Evolutionary conservation across 1,140 invertebrate genomes (phyloP).

Genomic region (Augochlora pura): DNA sequence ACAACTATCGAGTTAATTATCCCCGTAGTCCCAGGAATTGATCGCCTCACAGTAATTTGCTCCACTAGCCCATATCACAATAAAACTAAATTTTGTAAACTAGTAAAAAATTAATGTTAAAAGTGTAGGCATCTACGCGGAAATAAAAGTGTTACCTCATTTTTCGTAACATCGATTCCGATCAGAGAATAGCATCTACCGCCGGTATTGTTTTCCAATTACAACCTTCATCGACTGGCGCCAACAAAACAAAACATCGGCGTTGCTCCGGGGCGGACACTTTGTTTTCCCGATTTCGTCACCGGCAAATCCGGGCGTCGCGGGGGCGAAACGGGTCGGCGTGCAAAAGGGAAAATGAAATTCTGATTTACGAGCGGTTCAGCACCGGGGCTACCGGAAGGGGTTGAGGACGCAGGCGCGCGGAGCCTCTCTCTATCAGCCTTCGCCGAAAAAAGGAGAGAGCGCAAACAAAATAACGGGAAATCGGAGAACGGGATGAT

Average conservation of each 20-base stretch:
- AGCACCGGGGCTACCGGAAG: not conserved
- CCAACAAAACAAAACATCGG: not conserved
- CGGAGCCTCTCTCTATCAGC: not conserved
- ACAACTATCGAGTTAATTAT: no score
- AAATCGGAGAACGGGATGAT: slow-evolving; percentile 27
- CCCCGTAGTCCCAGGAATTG: no score
- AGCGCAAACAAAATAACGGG: slow-evolving; percentile 45
- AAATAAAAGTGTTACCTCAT: no score
- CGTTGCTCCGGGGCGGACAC: not conserved
- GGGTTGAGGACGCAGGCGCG: slow-evolving; percentile 22
- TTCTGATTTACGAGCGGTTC: slow-evolving; percentile 29
- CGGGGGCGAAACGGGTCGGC: not conserved
- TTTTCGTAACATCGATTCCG: no score
- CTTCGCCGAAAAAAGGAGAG: slow-evolving; percentile 29
- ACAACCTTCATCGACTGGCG: not conserved
- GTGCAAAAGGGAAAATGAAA: slow-evolving; percentile 24
- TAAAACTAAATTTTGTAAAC: no score
- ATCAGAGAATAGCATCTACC: no score
- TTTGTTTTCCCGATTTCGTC: not conserved
- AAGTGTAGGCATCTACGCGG: no score
- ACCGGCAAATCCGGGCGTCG: not conserved
- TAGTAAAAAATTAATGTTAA: no score
- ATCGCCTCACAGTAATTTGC: no score
- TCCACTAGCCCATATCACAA: no score
- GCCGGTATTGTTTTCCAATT: no score